phyloP scores from a whole-genome alignment of 2,888 invertebrate genomes.

The Tridacna crocea region DNA sequence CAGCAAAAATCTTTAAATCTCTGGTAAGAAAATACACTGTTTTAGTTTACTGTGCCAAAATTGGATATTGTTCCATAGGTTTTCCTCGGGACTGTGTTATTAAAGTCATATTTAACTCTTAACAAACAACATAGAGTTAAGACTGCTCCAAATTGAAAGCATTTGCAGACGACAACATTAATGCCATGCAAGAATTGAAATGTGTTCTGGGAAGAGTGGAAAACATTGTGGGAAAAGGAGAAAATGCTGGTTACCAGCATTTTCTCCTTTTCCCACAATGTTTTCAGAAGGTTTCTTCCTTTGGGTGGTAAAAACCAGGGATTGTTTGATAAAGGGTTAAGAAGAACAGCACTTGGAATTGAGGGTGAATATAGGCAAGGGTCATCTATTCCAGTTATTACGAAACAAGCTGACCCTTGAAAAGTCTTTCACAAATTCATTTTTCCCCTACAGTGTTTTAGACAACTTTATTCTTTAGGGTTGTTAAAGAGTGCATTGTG shows the following conservation, averaged over 20 bases:
- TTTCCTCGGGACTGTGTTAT: too few relatives aligned
- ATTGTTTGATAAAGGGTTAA: neutral
- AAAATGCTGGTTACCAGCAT: neutral
- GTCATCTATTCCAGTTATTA: too few relatives aligned
- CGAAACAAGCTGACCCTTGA: too few relatives aligned
- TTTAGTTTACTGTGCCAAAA: neutral
- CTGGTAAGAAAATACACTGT: conserved; percentile 29
- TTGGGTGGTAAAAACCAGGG: neutral
- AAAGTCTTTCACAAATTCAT: neutral
- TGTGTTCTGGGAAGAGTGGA: too few relatives aligned
- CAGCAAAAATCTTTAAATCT: conserved; percentile 13
- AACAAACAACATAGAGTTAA: too few relatives aligned
- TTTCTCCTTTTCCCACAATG: neutral
- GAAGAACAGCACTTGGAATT: too few relatives aligned
- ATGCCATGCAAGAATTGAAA: too few relatives aligned
- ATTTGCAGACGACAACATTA: too few relatives aligned
- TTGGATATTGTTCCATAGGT: too few relatives aligned
- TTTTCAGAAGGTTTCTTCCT: neutral
- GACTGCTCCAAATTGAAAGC: too few relatives aligned
- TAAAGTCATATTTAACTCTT: too few relatives aligned
- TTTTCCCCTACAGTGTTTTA: neutral
- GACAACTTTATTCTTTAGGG: neutral
- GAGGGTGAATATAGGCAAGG: too few relatives aligned
- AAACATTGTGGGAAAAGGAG: neutral
- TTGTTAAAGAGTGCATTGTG: neutral